Conservation (phyloP, 2,113 vertebrate genomes). For the Thermophis baileyi region DNA sequence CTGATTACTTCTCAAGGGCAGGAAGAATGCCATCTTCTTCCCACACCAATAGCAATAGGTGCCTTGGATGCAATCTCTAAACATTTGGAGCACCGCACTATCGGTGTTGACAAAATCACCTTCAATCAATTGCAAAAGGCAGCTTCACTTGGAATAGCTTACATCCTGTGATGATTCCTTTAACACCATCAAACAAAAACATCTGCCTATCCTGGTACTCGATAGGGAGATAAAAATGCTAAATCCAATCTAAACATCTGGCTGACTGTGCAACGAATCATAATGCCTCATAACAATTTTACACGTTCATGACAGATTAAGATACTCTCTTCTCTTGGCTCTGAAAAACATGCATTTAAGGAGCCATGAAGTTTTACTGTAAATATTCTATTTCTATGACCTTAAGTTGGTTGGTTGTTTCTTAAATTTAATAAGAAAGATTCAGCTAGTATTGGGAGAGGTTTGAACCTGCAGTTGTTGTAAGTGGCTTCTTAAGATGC, state of each 20-base stretch:
- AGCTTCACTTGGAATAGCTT: background rate
- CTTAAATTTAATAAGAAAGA: conserved; percentile 39
- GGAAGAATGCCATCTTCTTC: background rate
- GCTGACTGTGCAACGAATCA: background rate
- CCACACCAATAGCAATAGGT: background rate
- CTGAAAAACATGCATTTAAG: conserved; percentile 18
- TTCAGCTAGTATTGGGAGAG: conserved; percentile 44
- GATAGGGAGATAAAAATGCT: background rate
- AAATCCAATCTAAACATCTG: background rate
- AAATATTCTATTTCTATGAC: conserved; percentile 37
- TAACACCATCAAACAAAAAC: background rate
- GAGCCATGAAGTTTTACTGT: conserved; percentile 31
- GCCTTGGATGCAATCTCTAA: background rate
- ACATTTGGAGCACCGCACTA: background rate
- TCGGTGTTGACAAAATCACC: background rate
- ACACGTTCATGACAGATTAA: background rate
- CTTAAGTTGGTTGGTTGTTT: conserved; percentile 41
- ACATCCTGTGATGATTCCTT: background rate
- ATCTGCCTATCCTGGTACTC: background rate
- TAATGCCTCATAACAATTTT: background rate
- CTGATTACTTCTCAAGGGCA: background rate
- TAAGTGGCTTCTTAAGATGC: conserved; percentile 36
- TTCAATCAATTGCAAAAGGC: background rate
- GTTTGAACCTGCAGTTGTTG: conserved; percentile 42
- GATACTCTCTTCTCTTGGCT: background rate